phyloP scores from a whole-genome alignment of 2,888 invertebrate genomes.

The Parthenolecanium corni region DNA sequence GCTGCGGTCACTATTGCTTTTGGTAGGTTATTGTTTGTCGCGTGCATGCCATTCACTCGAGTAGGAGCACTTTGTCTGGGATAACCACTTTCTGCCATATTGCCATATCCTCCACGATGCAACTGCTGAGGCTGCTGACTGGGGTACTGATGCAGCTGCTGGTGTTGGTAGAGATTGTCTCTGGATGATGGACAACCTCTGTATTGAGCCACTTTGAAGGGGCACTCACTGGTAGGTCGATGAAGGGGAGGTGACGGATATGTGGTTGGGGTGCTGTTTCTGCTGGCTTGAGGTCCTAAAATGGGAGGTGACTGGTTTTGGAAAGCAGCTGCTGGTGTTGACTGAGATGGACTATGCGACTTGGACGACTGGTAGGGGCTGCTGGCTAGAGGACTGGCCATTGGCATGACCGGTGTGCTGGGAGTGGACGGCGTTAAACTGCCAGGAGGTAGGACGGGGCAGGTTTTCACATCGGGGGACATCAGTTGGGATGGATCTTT shows the following conservation, averaged over 20 bases:
- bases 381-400: conserved; percentile 29
- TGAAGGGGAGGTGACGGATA: conserved; percentile 31
- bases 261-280: conserved; percentile 30
- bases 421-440: conserved; percentile 32
- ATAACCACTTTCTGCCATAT: conserved; percentile 36
- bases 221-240: conserved; percentile 29
- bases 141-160: conserved; percentile 23
- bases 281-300: conserved; percentile 30
- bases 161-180: conserved; percentile 9
- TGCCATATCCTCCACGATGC: conserved; percentile 38
- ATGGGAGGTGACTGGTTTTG: conserved; percentile 39
- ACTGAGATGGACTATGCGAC: conserved; percentile 15
- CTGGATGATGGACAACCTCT: background rate
- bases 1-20: background rate
- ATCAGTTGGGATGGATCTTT: conserved; percentile 31
- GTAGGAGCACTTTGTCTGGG: conserved; percentile 3
- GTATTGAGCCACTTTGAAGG: conserved; percentile 16
- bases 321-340: conserved; percentile 41
- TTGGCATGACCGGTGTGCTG: conserved; percentile 25
- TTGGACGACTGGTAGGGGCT: conserved; percentile 6
- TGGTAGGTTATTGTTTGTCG: background rate
- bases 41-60: conserved; percentile 11
- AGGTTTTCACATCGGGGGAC: conserved; percentile 30
- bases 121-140: conserved; percentile 11
- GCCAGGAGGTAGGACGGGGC: conserved; percentile 21